phyloP scores from a whole-genome alignment of 2,888 invertebrate species.

The Caenorhabditis sp. region DNA sequence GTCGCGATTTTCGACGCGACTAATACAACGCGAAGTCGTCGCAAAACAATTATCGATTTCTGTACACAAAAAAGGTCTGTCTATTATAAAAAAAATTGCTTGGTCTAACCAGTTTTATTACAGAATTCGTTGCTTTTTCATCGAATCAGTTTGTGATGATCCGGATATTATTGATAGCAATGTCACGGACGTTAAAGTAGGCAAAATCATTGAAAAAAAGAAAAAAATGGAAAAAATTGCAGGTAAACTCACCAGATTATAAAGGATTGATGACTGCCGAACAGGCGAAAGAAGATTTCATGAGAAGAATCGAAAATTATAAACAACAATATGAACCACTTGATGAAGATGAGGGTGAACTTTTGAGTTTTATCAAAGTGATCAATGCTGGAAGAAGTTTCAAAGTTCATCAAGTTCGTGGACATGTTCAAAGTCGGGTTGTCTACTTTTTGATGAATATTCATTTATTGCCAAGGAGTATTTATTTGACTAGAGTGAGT shows the following conservation, averaged over 20 bases:
- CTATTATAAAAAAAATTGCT: no score
- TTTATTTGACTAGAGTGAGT: constrained; percentile 88
- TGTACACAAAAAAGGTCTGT: constrained; percentile 41
- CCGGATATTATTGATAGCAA: constrained; percentile 93
- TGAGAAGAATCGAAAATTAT: constrained; percentile 88
- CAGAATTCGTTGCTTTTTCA: constrained; percentile 89
- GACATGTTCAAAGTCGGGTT: constrained; percentile 93
- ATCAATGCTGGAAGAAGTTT: constrained; percentile 74
- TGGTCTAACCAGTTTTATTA: no score
- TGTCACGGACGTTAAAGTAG: constrained; percentile 78
- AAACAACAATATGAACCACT: constrained; percentile 85
- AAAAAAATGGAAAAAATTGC: constrained; percentile 70
- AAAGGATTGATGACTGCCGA: constrained; percentile 81
- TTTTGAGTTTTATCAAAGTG: constrained; percentile 54
- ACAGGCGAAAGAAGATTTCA: constrained; percentile 87
- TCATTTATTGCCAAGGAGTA: constrained; percentile 93
- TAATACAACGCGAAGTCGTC: constrained; percentile 81
- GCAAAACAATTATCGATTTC: constrained; percentile 46
- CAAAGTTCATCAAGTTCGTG: constrained; percentile 73
- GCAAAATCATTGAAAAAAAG: background rate
- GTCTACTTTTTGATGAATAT: constrained; percentile 99
- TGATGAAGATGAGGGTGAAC: constrained; percentile 36
- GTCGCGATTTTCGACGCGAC: constrained; percentile 96
- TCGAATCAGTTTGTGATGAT: constrained; percentile 96
- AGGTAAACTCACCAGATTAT: constrained; percentile 97